A percentile compares a stretch with the other conserved stretches of the same genome.
Evolutionary conservation across 2,888 invertebrate species (phyloP).

Genomic region (Machimus atricapillus): DNA sequence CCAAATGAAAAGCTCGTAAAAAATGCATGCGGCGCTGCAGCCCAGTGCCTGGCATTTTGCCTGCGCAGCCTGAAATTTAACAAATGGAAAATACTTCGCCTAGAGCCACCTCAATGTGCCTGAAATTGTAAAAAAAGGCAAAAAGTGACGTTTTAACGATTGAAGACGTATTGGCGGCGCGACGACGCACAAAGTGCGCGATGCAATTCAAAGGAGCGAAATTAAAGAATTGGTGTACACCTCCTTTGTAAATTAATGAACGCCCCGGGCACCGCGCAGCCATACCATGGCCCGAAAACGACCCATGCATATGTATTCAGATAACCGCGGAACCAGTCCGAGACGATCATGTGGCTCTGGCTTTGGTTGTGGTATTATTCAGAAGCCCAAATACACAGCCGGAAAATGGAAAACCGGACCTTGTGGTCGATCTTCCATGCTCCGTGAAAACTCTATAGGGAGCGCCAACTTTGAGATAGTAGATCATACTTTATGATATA

Average conservation of each 20-base stretch:
- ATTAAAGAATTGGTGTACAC: slow-evolving; percentile 33
- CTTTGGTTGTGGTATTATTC: not conserved
- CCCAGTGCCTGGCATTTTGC: not conserved
- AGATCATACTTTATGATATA: not conserved
- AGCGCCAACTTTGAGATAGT: slow-evolving; percentile 4
- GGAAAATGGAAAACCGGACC: not conserved
- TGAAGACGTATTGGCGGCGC: slow-evolving; percentile 17
- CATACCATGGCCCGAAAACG: not conserved
- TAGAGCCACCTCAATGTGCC: slow-evolving; percentile 19
- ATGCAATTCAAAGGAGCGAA: slow-evolving; percentile 10
- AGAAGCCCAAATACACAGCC: not conserved
- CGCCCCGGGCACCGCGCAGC: not conserved
- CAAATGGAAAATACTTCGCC: slow-evolving; percentile 13
- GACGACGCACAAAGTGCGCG: not conserved
- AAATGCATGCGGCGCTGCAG: not conserved
- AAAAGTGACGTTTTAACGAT: slow-evolving; percentile 27
- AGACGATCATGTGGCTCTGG: not conserved
- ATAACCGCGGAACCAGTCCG: not conserved
- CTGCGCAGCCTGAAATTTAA: not conserved
- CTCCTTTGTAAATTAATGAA: slow-evolving; percentile 29
- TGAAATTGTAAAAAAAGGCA: slow-evolving; percentile 31
- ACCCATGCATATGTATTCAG: not conserved
- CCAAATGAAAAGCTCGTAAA: not conserved
- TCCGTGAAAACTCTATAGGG: not conserved
- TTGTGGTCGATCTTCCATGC: not conserved